Percentiles rank a stretch among this genome's conserved stretches.
phyloP scores from a whole-genome alignment of 2,797 vertebrate genomes.

The Karalla daura region DNA sequence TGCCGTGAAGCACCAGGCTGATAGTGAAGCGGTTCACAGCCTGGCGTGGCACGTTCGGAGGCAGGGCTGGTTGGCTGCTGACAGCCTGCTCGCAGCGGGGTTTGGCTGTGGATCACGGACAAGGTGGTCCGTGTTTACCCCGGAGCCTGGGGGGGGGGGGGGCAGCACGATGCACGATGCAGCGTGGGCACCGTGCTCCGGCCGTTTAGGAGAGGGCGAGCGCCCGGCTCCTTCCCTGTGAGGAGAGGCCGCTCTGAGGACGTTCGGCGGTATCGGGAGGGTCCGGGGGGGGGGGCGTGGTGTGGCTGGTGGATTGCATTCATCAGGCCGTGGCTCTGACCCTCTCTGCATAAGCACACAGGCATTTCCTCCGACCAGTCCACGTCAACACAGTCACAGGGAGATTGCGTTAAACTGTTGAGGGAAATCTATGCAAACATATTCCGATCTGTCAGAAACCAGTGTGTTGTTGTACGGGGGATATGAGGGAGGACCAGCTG shows the following conservation, averaged over 20 bases:
- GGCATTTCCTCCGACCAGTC: background rate
- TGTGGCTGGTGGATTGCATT: background rate
- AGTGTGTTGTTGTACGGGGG: too few species aligned
- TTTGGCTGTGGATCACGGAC: constrained; percentile 6
- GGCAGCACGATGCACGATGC: too few species aligned
- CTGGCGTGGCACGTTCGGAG: background rate
- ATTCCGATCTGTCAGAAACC: background rate
- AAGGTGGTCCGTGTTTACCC: constrained; percentile 4
- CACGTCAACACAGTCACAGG: background rate
- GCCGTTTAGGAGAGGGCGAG: too few species aligned
- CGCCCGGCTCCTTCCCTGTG: background rate
- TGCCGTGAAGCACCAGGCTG: background rate
- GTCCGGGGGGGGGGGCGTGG: background rate
- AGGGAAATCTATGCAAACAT: background rate
- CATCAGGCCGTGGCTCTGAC: too few species aligned
- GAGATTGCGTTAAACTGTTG: background rate
- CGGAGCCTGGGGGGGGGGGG: background rate
- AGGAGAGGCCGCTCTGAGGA: constrained; percentile 1
- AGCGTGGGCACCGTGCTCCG: background rate
- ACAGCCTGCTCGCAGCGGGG: constrained; percentile 11
- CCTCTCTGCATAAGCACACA: background rate
- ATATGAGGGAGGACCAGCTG: too few species aligned
- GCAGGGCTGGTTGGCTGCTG: constrained; percentile 8
- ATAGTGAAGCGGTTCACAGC: background rate
- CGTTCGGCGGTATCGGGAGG: background rate